These are phyloP conservation scores for Eremobia ochroleuca DNA, from an alignment of 2,888 invertebrate species.

Conservation along the genomic window DNA sequence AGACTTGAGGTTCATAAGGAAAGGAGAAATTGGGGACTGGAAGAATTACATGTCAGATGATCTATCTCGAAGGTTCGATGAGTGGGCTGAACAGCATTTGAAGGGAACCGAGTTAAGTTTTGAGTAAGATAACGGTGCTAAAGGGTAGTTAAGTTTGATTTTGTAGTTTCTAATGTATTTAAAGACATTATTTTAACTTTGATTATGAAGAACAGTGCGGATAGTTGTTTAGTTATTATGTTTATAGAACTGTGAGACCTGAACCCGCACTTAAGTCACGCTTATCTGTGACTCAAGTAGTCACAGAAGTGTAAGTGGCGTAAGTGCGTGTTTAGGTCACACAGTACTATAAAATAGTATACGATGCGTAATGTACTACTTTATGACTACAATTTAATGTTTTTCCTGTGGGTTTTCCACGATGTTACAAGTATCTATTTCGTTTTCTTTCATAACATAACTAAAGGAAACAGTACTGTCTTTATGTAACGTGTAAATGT, in stretches of 20 bases:
- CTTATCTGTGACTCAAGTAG: too few relatives aligned
- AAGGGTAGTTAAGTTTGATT: conserved; percentile 1
- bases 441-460: neutral
- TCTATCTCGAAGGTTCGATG: conserved; percentile 93
- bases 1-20: conserved; percentile 93
- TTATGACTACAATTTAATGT: neutral
- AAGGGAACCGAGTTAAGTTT: conserved; percentile 92
- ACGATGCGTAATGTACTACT: too few relatives aligned
- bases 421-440: neutral
- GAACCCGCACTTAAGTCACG: too few relatives aligned
- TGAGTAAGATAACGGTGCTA: conserved; percentile 79
- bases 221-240: neutral
- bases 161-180: conserved; percentile 40
- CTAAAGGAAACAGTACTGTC: conserved; percentile 34
- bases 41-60: conserved; percentile 94
- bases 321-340: too few relatives aligned
- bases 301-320: too few relatives aligned
- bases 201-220: conserved; percentile 13
- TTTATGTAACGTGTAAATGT: conserved; percentile 6
- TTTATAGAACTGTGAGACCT: too few relatives aligned
- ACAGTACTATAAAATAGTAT: too few relatives aligned
- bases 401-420: too few relatives aligned
- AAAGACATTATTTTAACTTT: conserved; percentile 17
- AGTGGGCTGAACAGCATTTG: conserved; percentile 92
- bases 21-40: conserved; percentile 96